phyloP scores from a whole-genome alignment of 1,140 invertebrate species.

The Conus ventricosus region DNA sequence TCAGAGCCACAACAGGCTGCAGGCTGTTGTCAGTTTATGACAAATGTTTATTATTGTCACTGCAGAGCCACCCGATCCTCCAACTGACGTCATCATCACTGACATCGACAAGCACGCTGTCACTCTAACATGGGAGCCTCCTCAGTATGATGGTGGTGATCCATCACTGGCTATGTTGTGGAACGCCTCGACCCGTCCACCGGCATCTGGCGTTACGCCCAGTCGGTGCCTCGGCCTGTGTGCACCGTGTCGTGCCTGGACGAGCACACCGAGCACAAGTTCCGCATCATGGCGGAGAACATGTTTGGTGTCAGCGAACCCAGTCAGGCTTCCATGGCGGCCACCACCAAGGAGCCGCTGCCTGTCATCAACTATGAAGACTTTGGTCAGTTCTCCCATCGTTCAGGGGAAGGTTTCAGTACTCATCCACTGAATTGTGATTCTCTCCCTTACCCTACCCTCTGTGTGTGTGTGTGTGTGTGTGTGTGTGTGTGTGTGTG shows the following conservation, averaged over 20 bases:
- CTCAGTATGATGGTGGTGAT: constrained; percentile 93
- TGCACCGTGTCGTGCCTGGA: constrained; percentile 80
- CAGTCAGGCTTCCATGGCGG: constrained; percentile 72
- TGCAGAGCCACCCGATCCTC: constrained; percentile 90
- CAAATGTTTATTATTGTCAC: not conserved
- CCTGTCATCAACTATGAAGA: constrained; percentile 69
- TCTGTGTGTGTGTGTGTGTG: not conserved
- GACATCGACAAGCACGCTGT: constrained; percentile 95
- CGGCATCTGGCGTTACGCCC: constrained; percentile 95
- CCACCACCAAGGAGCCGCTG: constrained; percentile 79
- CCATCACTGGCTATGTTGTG: constrained; percentile 96
- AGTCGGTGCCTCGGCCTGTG: constrained; percentile 90
- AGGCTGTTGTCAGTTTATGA: too few relatives aligned
- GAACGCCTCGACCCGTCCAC: constrained; percentile 93
- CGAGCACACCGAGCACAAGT: constrained; percentile 91
- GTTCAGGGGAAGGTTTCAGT: too few relatives aligned
- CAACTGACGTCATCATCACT: constrained; percentile 94
- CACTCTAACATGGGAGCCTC: constrained; percentile 93
- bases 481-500: not conserved
- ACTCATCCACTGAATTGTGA: too few relatives aligned
- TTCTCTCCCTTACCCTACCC: not conserved
- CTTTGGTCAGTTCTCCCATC: constrained; percentile 62
- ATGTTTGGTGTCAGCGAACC: constrained; percentile 96
- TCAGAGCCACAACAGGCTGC: too few relatives aligned
- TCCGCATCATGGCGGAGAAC: constrained; percentile 98